These are phyloP conservation scores for Leptinotarsa haldemani DNA, from an alignment of 2,888 invertebrate species.

Conservation along the genomic window DNA sequence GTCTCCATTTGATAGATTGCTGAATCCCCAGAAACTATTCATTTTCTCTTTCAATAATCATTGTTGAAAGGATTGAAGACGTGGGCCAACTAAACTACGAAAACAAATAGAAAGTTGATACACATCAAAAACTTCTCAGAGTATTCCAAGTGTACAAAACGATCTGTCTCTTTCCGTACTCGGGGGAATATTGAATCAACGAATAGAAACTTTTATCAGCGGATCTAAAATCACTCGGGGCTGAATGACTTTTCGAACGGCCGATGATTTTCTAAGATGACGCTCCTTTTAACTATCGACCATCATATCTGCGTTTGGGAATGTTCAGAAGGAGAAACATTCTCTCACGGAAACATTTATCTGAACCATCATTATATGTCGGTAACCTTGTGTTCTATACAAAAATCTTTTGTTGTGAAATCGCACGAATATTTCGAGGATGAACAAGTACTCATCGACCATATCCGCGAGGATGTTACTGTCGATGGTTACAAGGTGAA, in stretches of 20 bases:
- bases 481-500: slow-evolving; percentile 22
- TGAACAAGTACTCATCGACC: slow-evolving; percentile 35
- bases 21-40: no score
- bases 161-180: no score
- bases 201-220: neutral
- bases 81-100: no score
- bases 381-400: slow-evolving; percentile 35
- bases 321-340: slow-evolving; percentile 19
- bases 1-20: no score
- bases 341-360: slow-evolving; percentile 36
- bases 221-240: neutral
- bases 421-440: slow-evolving; percentile 36
- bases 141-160: no score
- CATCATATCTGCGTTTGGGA: slow-evolving; percentile 9
- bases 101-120: no score
- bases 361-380: slow-evolving; percentile 26
- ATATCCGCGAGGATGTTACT: slow-evolving; percentile 41
- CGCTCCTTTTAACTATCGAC: neutral
- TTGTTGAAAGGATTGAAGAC: no score
- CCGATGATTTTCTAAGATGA: neutral
- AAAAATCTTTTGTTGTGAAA: slow-evolving; percentile 37
- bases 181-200: neutral
- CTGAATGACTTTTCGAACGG: neutral
- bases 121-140: no score
- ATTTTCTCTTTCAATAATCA: no score